A percentile compares a stretch with the other conserved stretches of the same genome.
Conservation (phyloP, 2,888 invertebrate species). For the Nemoura dubitans region DNA sequence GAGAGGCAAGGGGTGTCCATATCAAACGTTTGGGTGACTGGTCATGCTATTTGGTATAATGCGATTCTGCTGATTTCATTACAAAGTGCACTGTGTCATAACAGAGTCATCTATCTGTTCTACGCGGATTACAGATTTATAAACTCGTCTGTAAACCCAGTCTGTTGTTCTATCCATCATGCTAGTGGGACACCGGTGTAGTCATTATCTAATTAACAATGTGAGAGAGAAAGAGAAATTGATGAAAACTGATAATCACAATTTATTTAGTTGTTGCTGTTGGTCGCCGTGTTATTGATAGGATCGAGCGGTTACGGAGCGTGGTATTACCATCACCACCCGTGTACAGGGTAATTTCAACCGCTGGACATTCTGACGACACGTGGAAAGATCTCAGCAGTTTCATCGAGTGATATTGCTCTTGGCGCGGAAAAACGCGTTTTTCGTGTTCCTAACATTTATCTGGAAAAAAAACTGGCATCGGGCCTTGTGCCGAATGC, state of each 20-base stretch:
- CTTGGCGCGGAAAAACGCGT: neutral
- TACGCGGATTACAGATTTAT: neutral
- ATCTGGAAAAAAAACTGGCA: neutral
- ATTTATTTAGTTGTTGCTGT: neutral
- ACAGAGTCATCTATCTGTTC: neutral
- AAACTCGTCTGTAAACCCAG: neutral
- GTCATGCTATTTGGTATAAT: neutral
- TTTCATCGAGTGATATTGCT: neutral
- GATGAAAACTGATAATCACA: slow-evolving; percentile 1
- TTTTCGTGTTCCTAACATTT: neutral
- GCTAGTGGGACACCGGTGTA: neutral
- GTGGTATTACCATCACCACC: neutral
- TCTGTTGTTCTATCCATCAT: slow-evolving; percentile 12
- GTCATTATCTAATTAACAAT: slow-evolving; percentile 12
- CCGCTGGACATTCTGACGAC: too few relatives aligned
- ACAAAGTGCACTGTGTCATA: slow-evolving; percentile 4
- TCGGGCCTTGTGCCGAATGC: neutral
- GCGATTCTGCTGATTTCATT: neutral
- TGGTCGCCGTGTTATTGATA: neutral
- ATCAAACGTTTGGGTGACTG: neutral
- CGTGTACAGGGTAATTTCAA: neutral
- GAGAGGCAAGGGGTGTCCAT: neutral
- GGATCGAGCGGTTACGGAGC: neutral
- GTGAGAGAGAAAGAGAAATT: slow-evolving; percentile 5
- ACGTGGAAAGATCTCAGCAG: neutral